Evolutionary conservation across 2,888 invertebrate species (phyloP).

Genomic region (Patella ulyssiponensis): DNA sequence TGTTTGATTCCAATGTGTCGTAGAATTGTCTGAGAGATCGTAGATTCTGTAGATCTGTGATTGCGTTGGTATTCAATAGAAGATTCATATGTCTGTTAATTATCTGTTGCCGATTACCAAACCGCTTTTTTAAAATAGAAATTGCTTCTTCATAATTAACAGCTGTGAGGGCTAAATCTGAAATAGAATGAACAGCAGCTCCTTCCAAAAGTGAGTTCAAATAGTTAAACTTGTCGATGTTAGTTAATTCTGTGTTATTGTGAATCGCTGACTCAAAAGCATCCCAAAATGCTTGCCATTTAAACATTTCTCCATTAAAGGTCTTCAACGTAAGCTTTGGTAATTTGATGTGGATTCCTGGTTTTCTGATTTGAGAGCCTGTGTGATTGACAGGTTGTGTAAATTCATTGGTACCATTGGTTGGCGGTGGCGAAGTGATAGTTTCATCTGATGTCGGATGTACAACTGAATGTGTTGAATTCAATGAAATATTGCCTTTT

Average conservation of each 20-base stretch:
- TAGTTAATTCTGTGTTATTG: not conserved
- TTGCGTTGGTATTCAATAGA: not conserved
- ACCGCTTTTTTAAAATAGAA: not conserved
- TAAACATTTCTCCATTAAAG: not conserved
- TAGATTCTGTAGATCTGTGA: not conserved
- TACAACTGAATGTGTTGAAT: not conserved
- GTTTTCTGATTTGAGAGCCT: not conserved
- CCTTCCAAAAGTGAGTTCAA: not conserved
- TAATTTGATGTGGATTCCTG: not conserved
- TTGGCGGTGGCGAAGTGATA: not conserved
- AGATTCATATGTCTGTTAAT: not conserved
- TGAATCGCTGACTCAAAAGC: not conserved
- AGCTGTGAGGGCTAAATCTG: not conserved
- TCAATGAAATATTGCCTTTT: not conserved
- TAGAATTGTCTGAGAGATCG: slow-evolving; percentile 1
- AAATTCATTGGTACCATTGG: not conserved
- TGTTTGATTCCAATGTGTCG: not conserved
- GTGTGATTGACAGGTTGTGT: not conserved
- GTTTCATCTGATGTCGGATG: not conserved
- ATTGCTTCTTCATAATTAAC: not conserved
- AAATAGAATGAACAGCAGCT: not conserved
- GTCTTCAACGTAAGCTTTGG: not conserved
- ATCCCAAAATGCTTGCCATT: slow-evolving; percentile 6
- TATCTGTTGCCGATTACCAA: slow-evolving; percentile 5
- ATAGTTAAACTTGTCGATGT: not conserved